Conservation (phyloP, 2,888 invertebrate species). For the Dasysyrphus tricinctus region DNA sequence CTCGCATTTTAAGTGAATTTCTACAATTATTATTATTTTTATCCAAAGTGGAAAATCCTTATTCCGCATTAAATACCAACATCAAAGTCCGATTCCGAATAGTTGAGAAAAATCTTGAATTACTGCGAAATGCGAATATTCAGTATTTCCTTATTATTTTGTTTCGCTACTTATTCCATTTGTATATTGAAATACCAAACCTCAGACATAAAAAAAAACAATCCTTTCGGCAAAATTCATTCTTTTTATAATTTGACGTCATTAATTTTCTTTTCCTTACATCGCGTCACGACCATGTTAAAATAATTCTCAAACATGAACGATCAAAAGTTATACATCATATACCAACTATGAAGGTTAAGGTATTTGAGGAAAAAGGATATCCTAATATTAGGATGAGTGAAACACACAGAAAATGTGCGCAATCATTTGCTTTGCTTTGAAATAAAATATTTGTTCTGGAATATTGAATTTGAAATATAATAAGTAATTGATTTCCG, state of each 20-base stretch:
- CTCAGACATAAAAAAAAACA: neutral
- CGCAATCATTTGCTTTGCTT: constrained; percentile 58
- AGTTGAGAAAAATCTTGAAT: neutral
- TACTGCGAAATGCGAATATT: too few relatives aligned
- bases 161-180: neutral
- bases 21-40: too few relatives aligned
- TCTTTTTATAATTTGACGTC: neutral
- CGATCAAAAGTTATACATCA: neutral
- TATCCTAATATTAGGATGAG: neutral
- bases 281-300: neutral
- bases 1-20: too few relatives aligned
- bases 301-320: neutral
- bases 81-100: neutral
- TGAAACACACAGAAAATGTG: constrained; percentile 16
- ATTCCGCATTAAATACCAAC: neutral
- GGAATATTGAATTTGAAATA: constrained; percentile 71
- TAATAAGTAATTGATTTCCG: constrained; percentile 74
- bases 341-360: too few relatives aligned
- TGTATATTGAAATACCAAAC: neutral
- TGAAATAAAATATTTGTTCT: constrained; percentile 71
- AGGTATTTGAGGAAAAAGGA: constrained; percentile 12
- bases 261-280: neutral
- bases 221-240: neutral
- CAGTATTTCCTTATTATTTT: neutral
- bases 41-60: neutral